A percentile compares a stretch with the other conserved stretches of the same genome.
phyloP scores from a whole-genome alignment of 1,140 invertebrate species.

The Drosophila ogumai region DNA sequence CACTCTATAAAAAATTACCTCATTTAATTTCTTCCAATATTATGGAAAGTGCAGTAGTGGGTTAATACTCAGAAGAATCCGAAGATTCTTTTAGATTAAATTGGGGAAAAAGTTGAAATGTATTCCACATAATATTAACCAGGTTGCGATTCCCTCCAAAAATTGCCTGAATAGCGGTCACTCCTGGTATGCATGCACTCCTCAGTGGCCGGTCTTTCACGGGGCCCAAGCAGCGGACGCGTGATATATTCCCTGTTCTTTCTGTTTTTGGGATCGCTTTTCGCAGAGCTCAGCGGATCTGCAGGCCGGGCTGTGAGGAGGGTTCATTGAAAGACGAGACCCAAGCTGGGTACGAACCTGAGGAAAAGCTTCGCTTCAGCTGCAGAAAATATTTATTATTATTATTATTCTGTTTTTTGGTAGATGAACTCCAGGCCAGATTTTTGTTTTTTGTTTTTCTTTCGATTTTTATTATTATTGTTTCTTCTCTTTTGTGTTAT shows the following conservation, averaged over 20 bases:
- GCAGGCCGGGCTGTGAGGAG: constrained; percentile 1
- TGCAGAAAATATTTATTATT: constrained; percentile 20
- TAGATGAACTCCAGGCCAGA: constrained; percentile 11
- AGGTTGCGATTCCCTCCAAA: constrained; percentile 14
- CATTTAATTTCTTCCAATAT: too few species aligned
- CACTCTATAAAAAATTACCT: too few species aligned
- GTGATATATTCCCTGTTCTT: constrained; percentile 47
- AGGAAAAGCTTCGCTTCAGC: constrained; percentile 16
- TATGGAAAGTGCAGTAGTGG: too few species aligned
- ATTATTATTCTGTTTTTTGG: constrained; percentile 3
- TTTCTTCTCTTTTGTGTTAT: constrained; percentile 66
- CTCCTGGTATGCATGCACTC: constrained; percentile 28
- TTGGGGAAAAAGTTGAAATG: neutral
- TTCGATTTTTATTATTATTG: constrained; percentile 49
- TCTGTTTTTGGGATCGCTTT: constrained; percentile 47
- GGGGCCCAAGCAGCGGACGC: constrained; percentile 35
- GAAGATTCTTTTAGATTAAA: neutral
- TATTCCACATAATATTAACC: neutral
- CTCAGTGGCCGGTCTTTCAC: constrained; percentile 3
- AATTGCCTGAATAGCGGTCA: constrained; percentile 12
- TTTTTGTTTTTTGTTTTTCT: constrained; percentile 43
- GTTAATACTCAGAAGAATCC: too few species aligned
- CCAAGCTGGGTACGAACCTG: constrained; percentile 9
- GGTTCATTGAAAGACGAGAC: constrained; percentile 71
- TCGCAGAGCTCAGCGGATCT: constrained; percentile 56